phyloP scores from a whole-genome alignment of 2,113 vertebrate species.

The Hirundichthys speculiger region DNA sequence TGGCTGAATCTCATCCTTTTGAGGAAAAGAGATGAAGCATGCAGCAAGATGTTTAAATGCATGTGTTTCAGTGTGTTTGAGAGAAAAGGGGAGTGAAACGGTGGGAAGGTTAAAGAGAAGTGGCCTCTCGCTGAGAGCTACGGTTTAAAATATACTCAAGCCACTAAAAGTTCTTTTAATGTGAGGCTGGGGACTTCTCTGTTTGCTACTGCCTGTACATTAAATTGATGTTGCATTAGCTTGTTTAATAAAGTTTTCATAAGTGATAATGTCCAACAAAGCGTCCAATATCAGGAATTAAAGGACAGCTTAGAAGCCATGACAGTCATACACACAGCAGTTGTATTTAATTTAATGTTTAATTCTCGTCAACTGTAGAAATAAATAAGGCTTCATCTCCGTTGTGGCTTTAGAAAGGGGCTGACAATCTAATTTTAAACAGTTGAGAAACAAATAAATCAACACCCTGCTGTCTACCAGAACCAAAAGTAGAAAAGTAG shows the following conservation, averaged over 20 bases:
- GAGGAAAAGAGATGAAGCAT: slow-evolving; percentile 47
- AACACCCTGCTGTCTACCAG: too few species aligned
- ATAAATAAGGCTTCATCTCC: too few species aligned
- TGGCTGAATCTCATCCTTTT: slow-evolving; percentile 63
- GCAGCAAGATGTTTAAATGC: slow-evolving; percentile 25
- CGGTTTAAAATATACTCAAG: too few species aligned
- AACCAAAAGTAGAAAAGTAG: too few species aligned
- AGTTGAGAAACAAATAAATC: too few species aligned
- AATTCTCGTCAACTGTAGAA: too few species aligned
- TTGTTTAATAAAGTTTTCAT: background rate
- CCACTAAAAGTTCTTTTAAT: background rate
- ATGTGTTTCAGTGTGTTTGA: slow-evolving; percentile 3
- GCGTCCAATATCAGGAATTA: background rate
- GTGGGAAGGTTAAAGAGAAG: background rate
- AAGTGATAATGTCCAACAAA: background rate
- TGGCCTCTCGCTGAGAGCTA: background rate
- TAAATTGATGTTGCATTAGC: background rate
- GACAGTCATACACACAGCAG: background rate
- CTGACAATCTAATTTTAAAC: too few species aligned
- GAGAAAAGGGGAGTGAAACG: background rate
- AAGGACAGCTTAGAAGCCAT: background rate
- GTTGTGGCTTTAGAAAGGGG: too few species aligned
- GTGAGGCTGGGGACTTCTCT: background rate
- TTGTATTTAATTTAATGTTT: too few species aligned
- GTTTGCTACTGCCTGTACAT: background rate